Evolutionary conservation across 2,888 invertebrate genomes (phyloP), one percentile per base, ranked within the genome.

Genomic region (Drosophila flavopinicola): DNA sequence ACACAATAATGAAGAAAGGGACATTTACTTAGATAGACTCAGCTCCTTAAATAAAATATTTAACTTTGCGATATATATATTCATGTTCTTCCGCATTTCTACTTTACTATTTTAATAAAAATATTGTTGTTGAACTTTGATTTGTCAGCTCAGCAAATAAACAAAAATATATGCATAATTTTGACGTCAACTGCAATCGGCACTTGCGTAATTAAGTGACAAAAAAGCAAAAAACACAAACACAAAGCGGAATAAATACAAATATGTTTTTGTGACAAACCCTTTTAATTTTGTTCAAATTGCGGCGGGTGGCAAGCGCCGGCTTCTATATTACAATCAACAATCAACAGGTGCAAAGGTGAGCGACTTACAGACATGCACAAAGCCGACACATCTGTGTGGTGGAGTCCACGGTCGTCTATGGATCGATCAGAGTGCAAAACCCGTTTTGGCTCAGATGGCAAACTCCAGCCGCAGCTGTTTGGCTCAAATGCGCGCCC

Each of bases 291-390:
- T 24, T 25, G 5, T n/a, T n/a, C n/a, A 27, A 17, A 17, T 7
- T 42, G 13, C 10, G 7, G 38, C 27, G 32, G 30, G 67, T 49
- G 66, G 30, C 42, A 33, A 37, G n/a, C 20, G 17, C 15, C 24
- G 25, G 24, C 23, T 29, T n/a, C 27, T 1, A 24, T 32, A 27
- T 27, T n/a, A n/a, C n/a, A n/a, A n/a, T n/a, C 53, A 13, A 23
- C 51, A 60, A 69, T 69, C 30, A 66, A 30, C 67, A 66, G 67
- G 69, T 70, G 73, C 54, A 35, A 65, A 52, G 42, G 66, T 71
- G 32, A 56, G 20, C 29, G 24, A 41, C 27, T 45, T 30, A n/a
- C 13, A 41, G 24, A 44, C 47, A 35, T 7, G 11, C 32, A 30
- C n/a, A 38, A 13, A 41, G 38, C 24, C 25, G 45, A 24, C 25